These are phyloP conservation scores for Austrofundulus limnaeus DNA, from an alignment of 2,113 vertebrate species.

Conservation along the genomic window DNA sequence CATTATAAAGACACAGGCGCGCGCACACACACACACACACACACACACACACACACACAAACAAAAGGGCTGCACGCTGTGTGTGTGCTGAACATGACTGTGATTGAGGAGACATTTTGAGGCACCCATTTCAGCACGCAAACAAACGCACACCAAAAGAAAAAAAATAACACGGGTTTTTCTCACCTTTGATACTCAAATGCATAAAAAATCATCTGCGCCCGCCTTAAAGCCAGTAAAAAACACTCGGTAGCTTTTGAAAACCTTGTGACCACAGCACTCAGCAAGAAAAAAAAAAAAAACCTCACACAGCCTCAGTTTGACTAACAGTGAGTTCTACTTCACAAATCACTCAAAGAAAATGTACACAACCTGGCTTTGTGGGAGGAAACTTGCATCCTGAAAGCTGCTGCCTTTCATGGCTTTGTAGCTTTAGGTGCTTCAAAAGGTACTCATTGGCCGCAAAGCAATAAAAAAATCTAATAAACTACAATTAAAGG, in stretches of 20 bases:
- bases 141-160: slow-evolving; percentile 6
- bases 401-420: slow-evolving; percentile 8
- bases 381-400: slow-evolving; percentile 5
- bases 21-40: too few species aligned
- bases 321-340: slow-evolving; percentile 31
- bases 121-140: background rate
- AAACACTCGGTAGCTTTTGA: slow-evolving; percentile 36
- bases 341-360: slow-evolving; percentile 9
- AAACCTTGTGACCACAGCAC: slow-evolving; percentile 33
- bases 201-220: slow-evolving; percentile 30
- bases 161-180: background rate
- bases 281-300: slow-evolving; percentile 41
- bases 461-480: too few species aligned
- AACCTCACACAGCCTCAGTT: slow-evolving; percentile 33
- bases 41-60: slow-evolving; percentile 31
- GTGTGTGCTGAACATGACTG: slow-evolving; percentile 20
- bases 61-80: slow-evolving; percentile 14
- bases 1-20: slow-evolving; percentile 29
- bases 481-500: too few species aligned
- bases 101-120: slow-evolving; percentile 24
- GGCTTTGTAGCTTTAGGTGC: slow-evolving; percentile 1
- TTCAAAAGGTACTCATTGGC: too few species aligned
- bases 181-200: slow-evolving; percentile 1
- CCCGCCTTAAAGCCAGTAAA: slow-evolving; percentile 38
- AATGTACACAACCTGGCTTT: background rate